These are phyloP conservation scores for Bactericera cockerelli DNA, from an alignment of 1,140 invertebrate species.

Conservation along the genomic window DNA sequence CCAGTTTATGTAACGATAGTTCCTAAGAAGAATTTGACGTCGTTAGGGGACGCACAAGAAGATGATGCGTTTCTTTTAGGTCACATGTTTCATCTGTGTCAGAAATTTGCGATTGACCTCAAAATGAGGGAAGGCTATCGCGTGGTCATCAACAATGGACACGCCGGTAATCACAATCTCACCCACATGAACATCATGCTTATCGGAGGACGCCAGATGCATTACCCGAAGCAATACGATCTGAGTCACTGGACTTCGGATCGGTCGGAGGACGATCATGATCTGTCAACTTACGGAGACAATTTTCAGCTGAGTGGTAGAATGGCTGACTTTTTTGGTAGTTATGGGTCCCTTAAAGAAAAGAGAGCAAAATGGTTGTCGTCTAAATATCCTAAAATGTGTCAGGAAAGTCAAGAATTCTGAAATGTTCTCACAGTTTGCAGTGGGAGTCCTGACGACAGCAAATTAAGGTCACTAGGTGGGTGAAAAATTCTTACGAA, in stretches of 20 bases:
- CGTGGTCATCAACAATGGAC: neutral
- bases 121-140: neutral
- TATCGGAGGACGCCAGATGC: neutral
- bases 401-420: no score
- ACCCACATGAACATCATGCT: neutral
- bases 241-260: neutral
- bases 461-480: no score
- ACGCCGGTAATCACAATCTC: neutral
- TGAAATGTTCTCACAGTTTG: no score
- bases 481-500: no score
- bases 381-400: neutral
- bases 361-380: conserved; percentile 2
- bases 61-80: neutral
- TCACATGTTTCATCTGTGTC: conserved; percentile 3
- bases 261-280: neutral
- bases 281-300: neutral
- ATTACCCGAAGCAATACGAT: neutral
- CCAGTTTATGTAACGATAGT: neutral
- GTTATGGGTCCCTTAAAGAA: neutral
- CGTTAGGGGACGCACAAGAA: neutral
- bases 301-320: neutral
- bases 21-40: conserved; percentile 1
- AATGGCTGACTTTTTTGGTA: neutral
- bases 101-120: neutral
- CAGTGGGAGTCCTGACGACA: no score